Evolutionary conservation across 1,140 invertebrate genomes (phyloP).

Genomic region (Atta colombica): DNA sequence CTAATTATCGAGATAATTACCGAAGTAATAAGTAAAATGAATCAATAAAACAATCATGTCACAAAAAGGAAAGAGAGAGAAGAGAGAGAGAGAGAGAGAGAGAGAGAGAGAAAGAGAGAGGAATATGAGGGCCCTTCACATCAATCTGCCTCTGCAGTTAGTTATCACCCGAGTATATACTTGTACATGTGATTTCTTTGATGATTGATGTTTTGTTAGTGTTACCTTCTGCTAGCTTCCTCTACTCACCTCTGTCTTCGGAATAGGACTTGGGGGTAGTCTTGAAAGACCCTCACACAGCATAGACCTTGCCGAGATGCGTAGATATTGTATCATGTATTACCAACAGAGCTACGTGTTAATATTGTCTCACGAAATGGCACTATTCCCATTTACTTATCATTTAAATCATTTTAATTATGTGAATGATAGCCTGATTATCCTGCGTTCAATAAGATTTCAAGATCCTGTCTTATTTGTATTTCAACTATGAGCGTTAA

Average conservation of each 20-base stretch:
- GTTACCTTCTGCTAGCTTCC: conserved; percentile 85
- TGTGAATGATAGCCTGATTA: conserved; percentile 73
- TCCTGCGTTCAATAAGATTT: conserved; percentile 52
- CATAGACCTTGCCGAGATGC: conserved; percentile 87
- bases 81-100: conserved; percentile 53
- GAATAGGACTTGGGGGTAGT: conserved; percentile 86
- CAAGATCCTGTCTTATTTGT: conserved; percentile 66
- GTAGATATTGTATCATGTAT: conserved; percentile 87
- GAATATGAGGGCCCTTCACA: conserved; percentile 71
- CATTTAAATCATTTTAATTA: conserved; percentile 82
- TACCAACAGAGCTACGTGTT: conserved; percentile 87
- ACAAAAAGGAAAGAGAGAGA: conserved; percentile 51
- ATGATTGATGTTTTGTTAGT: conserved; percentile 81
- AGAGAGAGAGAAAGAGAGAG: conserved; percentile 41
- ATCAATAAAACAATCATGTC: conserved; percentile 54
- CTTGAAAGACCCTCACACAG: conserved; percentile 87
- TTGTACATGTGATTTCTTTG: conserved; percentile 74
- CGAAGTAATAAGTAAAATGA: conserved; percentile 40
- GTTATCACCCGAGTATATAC: conserved; percentile 74
- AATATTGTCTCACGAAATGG: conserved; percentile 87
- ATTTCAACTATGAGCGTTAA: neutral
- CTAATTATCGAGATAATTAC: conserved; percentile 45
- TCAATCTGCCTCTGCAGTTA: conserved; percentile 75
- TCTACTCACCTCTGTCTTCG: conserved; percentile 86
- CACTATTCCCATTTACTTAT: conserved; percentile 86